Base-by-base conservation (phyloP, 2,113 vertebrate species). In the Nanger granti region DNA sequence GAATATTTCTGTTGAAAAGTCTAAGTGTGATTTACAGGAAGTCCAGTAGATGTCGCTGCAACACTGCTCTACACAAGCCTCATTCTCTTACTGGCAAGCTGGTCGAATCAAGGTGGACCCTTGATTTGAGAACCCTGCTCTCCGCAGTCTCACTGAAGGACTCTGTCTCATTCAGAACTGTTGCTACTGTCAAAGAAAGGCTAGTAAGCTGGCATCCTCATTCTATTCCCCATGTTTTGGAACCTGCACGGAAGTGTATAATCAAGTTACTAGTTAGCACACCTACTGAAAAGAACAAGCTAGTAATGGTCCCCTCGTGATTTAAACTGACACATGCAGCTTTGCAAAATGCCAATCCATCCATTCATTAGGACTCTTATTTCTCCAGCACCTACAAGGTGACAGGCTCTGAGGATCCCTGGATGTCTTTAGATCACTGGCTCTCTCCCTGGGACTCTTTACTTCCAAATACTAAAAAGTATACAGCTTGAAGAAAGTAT, bases 21-120 rank as follows among this genome's bases (percentile, higher is more conserved):
- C n/a, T 73, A 55, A 1, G 12, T 95, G 93, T 95, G 44, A 34
- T 94, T 94, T 54, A 62, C 49, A 11, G 1, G 85, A 57, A 6
- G 3, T 24, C 97, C 98, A 94, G 93, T 29, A 98, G 98, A 88
- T 97, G 98, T 29, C 34, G 97, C 92, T 96, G 8, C 83, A 62
- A 79, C 82, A 93, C 96, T 7, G 29, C 37, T 34, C 15, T 57
- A 69, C 49, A 84, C 47, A 52, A 26, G 41, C 15, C 11, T 7
- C 7, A 11, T 17, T 66, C 29, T 31, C 73, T 64, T 59, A 13
- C 0, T 29, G 76, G 66, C 66, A 64, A 88, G 5, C 8, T 3
- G 17, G 1, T 83, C 54, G 13, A 80, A n/a, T 13, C 11, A 17
- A 22, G 0, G n/a, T 41, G 11, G 52, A 28, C 12, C 44, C 2